Conservation (phyloP, 2,888 invertebrate genomes). For the Ectemnius cavifrons region DNA sequence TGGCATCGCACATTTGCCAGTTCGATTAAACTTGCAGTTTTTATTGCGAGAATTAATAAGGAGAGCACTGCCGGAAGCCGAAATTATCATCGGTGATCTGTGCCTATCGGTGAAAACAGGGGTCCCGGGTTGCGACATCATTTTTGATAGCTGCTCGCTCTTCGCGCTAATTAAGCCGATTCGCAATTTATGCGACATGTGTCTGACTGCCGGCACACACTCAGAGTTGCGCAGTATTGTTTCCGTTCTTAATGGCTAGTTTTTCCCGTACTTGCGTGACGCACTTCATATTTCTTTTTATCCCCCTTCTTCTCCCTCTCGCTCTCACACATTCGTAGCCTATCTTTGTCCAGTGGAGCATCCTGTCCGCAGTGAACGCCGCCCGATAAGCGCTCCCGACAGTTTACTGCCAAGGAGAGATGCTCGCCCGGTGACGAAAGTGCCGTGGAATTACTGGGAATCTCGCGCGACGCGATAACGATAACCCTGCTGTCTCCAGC, state of each 20-base stretch:
- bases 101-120: too few relatives aligned
- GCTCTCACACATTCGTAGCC: not conserved
- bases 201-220: too few relatives aligned
- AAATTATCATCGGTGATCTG: too few relatives aligned
- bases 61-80: too few relatives aligned
- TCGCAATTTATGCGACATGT: too few relatives aligned
- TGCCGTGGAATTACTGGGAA: slow-evolving; percentile 27
- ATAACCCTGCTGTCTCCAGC: slow-evolving; percentile 16
- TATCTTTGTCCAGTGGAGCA: not conserved
- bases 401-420: slow-evolving; percentile 38
- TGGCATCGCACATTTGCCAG: too few relatives aligned
- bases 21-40: too few relatives aligned
- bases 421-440: slow-evolving; percentile 24
- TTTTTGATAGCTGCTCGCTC: too few relatives aligned
- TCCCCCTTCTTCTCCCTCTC: too few relatives aligned
- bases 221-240: not conserved
- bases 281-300: slow-evolving; percentile 18
- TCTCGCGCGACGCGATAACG: slow-evolving; percentile 19
- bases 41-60: too few relatives aligned
- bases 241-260: slow-evolving; percentile 9
- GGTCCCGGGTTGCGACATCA: too few relatives aligned
- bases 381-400: slow-evolving; percentile 34
- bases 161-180: too few relatives aligned
- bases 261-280: slow-evolving; percentile 7
- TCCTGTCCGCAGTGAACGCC: slow-evolving; percentile 21